These are phyloP conservation scores for Tuberolachnus salignus DNA, from an alignment of 2,888 invertebrate genomes.

Conservation along the genomic window DNA sequence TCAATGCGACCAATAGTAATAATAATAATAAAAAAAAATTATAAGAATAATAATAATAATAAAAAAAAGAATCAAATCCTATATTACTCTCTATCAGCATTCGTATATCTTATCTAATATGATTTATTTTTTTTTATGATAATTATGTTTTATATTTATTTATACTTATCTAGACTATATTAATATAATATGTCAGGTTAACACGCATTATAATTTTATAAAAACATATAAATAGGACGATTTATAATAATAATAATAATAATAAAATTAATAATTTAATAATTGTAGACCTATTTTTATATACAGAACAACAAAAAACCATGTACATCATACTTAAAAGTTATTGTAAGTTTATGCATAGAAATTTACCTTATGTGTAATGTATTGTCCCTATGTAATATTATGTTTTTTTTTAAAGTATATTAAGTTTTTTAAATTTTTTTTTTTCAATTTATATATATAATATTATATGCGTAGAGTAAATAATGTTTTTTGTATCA, in stretches of 20 bases:
- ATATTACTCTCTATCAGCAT: slow-evolving; percentile 2
- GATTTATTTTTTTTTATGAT: slow-evolving; percentile 9
- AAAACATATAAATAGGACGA: slow-evolving; percentile 54
- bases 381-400: too few species aligned
- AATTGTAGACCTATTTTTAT: slow-evolving; percentile 47
- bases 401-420: not conserved
- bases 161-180: slow-evolving; percentile 43
- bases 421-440: too few species aligned
- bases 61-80: slow-evolving; percentile 8
- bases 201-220: slow-evolving; percentile 30
- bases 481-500: not conserved
- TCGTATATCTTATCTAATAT: slow-evolving; percentile 12
- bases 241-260: slow-evolving; percentile 48
- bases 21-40: slow-evolving; percentile 9
- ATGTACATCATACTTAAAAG: slow-evolving; percentile 42
- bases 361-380: slow-evolving; percentile 21
- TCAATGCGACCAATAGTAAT: not conserved
- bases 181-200: slow-evolving; percentile 53
- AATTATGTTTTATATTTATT: slow-evolving; percentile 10
- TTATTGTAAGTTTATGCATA: slow-evolving; percentile 24
- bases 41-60: slow-evolving; percentile 7
- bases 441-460: not conserved
- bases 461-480: not conserved
- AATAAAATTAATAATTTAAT: slow-evolving; percentile 50
- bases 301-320: slow-evolving; percentile 53